Conservation (phyloP, 2,113 vertebrate species). For the Electrona antarctica region DNA sequence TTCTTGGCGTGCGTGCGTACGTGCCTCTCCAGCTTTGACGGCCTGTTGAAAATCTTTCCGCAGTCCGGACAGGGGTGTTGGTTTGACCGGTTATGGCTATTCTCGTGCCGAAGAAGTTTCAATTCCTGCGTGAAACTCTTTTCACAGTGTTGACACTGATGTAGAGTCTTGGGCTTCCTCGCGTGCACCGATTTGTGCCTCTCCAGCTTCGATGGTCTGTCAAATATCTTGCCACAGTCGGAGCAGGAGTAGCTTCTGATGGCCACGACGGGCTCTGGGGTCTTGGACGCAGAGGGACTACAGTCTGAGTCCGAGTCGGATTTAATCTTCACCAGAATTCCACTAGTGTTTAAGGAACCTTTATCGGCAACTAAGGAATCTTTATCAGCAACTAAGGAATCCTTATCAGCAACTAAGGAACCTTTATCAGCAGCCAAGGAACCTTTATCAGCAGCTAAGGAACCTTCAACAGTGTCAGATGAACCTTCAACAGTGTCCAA, state of each 20-base stretch:
- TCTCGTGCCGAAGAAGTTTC: slow-evolving; percentile 61
- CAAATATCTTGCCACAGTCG: slow-evolving; percentile 61
- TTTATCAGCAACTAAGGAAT: too few species aligned
- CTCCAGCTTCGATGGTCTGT: slow-evolving; percentile 62
- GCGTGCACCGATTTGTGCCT: slow-evolving; percentile 59
- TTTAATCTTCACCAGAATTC: slow-evolving; percentile 2
- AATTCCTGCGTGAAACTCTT: slow-evolving; percentile 62
- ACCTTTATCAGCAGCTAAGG: slow-evolving; percentile 32
- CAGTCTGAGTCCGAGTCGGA: slow-evolving; percentile 48
- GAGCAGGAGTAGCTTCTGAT: slow-evolving; percentile 55
- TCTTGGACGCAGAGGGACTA: background rate
- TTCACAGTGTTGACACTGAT: slow-evolving; percentile 54
- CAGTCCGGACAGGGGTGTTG: slow-evolving; percentile 69
- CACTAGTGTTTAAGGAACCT: too few species aligned
- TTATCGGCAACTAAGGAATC: too few species aligned
- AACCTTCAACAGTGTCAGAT: background rate
- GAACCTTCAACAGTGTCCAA: too few species aligned
- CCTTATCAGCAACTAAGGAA: too few species aligned
- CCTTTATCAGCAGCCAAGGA: too few species aligned
- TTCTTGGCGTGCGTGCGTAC: slow-evolving; percentile 58
- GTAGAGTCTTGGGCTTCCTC: slow-evolving; percentile 31
- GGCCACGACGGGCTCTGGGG: slow-evolving; percentile 1
- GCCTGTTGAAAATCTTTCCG: slow-evolving; percentile 68
- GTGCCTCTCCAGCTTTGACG: slow-evolving; percentile 63
- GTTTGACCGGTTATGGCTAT: slow-evolving; percentile 60